phyloP scores from a whole-genome alignment of 2,797 vertebrate genomes.

The Eutrigla gurnardus region DNA sequence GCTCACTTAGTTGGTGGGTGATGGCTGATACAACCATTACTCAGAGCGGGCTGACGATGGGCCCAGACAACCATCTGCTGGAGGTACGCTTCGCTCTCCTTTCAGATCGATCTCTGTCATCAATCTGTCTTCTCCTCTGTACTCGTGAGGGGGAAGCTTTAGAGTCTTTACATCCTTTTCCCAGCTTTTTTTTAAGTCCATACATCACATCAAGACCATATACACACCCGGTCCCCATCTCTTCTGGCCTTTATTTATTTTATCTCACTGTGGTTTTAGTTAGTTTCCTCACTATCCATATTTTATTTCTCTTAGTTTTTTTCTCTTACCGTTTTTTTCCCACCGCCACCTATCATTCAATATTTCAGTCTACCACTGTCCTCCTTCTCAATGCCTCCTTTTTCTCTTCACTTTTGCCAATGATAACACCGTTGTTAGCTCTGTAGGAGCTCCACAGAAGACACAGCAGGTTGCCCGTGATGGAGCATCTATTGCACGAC shows the following conservation, averaged over 20 bases:
- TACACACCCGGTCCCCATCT: background rate
- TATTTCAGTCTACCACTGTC: background rate
- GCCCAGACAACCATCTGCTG: slow-evolving; percentile 81
- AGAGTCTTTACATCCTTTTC: slow-evolving; percentile 26
- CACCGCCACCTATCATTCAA: background rate
- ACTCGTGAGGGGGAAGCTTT: slow-evolving; percentile 11
- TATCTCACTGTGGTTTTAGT: slow-evolving; percentile 7
- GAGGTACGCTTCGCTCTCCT: slow-evolving; percentile 74
- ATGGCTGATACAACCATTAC: slow-evolving; percentile 74
- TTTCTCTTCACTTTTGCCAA: slow-evolving; percentile 12
- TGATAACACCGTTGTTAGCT: slow-evolving; percentile 1
- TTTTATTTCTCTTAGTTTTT: slow-evolving; percentile 7
- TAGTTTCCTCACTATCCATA: slow-evolving; percentile 9
- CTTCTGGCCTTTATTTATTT: slow-evolving; percentile 11
- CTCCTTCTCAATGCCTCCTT: background rate
- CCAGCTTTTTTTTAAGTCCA: slow-evolving; percentile 15
- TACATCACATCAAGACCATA: background rate
- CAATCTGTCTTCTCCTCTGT: slow-evolving; percentile 65
- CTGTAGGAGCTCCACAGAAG: slow-evolving; percentile 15
- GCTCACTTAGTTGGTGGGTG: slow-evolving; percentile 62
- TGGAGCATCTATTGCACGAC: slow-evolving; percentile 40
- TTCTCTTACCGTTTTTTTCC: background rate
- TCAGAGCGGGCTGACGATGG: slow-evolving; percentile 68
- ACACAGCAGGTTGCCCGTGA: slow-evolving; percentile 34
- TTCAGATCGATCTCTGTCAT: slow-evolving; percentile 81